Evolutionary conservation across 2,797 vertebrate genomes (phyloP).

Genomic region (Phoebastria nigripes): DNA sequence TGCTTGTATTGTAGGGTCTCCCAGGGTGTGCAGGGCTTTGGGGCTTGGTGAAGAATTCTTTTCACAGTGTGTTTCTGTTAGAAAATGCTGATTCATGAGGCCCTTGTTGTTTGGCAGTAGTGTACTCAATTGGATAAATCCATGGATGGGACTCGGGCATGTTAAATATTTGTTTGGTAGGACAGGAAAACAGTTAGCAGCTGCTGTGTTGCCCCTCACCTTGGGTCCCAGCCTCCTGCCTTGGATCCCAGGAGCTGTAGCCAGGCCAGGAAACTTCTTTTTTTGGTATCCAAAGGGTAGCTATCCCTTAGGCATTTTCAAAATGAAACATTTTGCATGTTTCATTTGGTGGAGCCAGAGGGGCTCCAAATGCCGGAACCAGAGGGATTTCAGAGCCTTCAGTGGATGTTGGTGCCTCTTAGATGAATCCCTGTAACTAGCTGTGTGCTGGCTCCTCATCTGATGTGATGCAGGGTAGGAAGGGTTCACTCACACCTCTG

Average conservation of each 20-base stretch:
- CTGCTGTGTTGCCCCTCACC: not conserved
- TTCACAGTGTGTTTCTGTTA: not conserved
- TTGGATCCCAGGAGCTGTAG: not conserved
- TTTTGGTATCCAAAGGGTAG: not conserved
- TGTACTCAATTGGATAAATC: not conserved
- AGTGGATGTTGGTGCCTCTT: not conserved
- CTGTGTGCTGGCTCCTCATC: not conserved
- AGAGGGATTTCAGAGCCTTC: not conserved
- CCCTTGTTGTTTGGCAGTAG: not conserved
- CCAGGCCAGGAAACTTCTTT: not conserved
- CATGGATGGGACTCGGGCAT: fast-evolving
- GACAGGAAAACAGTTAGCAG: not conserved
- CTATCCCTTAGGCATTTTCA: not conserved
- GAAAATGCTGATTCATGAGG: not conserved
- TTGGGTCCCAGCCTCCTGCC: not conserved
- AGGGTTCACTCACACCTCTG: not conserved
- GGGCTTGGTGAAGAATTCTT: not conserved
- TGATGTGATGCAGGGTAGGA: not conserved
- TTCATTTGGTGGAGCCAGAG: not conserved
- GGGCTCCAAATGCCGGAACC: not conserved
- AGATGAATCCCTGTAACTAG: not conserved
- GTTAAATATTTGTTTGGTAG: not conserved
- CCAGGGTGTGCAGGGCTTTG: not conserved
- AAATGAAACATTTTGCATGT: not conserved
- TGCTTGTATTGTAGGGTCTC: not conserved